A percentile compares a stretch with the other conserved stretches of the same genome.
These are phyloP conservation scores for Alces alces DNA, from an alignment of 2,113 vertebrate species.

Conservation along the genomic window DNA sequence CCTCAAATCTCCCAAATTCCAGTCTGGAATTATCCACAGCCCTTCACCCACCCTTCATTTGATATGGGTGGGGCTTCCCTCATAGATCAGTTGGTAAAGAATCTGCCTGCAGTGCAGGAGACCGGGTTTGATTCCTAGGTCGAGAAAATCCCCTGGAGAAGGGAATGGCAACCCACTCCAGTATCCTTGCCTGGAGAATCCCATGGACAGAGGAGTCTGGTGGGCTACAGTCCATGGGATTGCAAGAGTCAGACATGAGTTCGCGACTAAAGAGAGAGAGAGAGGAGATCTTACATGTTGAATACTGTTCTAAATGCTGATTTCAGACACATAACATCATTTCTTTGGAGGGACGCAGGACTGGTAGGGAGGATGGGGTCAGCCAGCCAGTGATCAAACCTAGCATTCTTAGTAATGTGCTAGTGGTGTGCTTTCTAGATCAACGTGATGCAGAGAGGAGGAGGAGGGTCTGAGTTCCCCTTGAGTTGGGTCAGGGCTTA, in stretches of 20 bases:
- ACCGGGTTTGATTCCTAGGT: rapidly evolving
- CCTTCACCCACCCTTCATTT: neutral
- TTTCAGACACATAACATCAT: neutral
- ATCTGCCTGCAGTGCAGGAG: neutral
- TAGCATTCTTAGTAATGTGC: neutral
- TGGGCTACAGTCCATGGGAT: neutral
- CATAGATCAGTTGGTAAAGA: neutral
- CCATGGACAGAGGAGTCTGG: neutral
- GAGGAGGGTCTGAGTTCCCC: neutral
- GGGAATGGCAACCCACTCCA: neutral
- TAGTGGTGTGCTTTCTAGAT: too few species aligned
- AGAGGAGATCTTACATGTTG: neutral
- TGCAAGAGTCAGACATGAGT: neutral
- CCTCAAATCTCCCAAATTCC: neutral
- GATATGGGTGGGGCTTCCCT: neutral
- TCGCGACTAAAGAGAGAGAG: neutral
- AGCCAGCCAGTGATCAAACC: neutral
- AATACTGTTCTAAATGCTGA: neutral
- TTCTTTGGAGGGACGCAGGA: neutral
- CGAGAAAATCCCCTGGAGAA: neutral
- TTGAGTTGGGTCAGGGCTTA: neutral
- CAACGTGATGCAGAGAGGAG: rapidly evolving
- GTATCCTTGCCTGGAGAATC: neutral
- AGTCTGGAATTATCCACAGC: neutral
- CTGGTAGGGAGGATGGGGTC: too few species aligned